These are phyloP conservation scores for Alviniconcha strummeri DNA, from an alignment of 2,888 invertebrate species.

Conservation along the genomic window DNA sequence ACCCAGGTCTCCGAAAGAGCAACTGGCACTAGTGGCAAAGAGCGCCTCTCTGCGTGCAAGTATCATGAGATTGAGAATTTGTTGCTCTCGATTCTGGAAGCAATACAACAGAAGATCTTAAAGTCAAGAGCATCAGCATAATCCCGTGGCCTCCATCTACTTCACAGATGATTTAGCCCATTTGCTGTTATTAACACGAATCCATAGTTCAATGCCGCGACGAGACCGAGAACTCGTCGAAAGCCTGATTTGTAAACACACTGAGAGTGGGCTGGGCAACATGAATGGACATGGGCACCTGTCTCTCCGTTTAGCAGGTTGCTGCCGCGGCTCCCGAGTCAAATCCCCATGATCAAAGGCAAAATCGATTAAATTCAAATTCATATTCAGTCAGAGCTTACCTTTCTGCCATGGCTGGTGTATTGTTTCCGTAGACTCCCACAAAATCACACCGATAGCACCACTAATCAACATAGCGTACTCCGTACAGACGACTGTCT, in stretches of 20 bases:
- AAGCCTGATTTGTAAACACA: conserved; percentile 6
- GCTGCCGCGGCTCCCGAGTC: not conserved
- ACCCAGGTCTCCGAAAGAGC: too few relatives aligned
- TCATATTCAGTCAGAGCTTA: conserved; percentile 4
- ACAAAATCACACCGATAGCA: conserved; percentile 21
- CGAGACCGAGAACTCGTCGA: not conserved
- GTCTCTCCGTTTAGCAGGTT: conserved; percentile 29
- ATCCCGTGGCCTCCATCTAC: too few relatives aligned
- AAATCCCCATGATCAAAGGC: not conserved
- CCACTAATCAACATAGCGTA: conserved; percentile 37
- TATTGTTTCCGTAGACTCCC: conserved; percentile 20
- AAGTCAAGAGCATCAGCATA: too few relatives aligned
- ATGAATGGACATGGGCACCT: conserved; percentile 29
- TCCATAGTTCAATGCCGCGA: too few relatives aligned
- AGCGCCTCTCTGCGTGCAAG: too few relatives aligned
- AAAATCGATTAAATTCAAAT: not conserved
- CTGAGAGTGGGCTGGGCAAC: conserved; percentile 32
- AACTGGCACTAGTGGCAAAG: too few relatives aligned
- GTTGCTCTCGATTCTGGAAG: too few relatives aligned
- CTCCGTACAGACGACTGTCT: conserved; percentile 30
- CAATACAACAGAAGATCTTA: too few relatives aligned
- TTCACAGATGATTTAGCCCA: too few relatives aligned
- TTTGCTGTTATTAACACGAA: too few relatives aligned
- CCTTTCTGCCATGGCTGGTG: conserved; percentile 40
- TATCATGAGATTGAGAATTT: too few relatives aligned